A percentile compares a stretch with the other conserved stretches of the same genome.
Conservation (phyloP, 2,113 vertebrate species). For the Scophthalmus maximus region DNA sequence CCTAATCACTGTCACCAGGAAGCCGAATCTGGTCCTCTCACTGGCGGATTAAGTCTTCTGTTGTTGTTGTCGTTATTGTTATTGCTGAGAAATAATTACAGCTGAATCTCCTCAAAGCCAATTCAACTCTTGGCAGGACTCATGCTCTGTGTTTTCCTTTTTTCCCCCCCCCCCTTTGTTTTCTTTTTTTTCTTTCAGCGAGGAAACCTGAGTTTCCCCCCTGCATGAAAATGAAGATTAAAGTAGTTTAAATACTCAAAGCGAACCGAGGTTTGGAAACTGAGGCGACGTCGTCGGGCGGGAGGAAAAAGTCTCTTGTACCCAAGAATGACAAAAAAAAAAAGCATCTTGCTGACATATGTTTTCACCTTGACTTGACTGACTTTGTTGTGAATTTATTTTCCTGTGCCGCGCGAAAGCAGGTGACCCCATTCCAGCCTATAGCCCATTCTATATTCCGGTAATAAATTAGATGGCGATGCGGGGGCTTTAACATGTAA, state of each 20-base stretch:
- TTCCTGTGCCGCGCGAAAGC: conserved; percentile 71
- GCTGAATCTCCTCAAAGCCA: conserved; percentile 85
- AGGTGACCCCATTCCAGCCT: conserved; percentile 83
- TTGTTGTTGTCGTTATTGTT: conserved; percentile 85
- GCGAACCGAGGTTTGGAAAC: conserved; percentile 49
- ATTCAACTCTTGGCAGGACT: conserved; percentile 82
- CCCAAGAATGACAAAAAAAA: conserved; percentile 71
- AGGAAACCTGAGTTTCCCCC: conserved; percentile 69
- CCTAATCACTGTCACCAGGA: conserved; percentile 85
- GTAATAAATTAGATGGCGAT: conserved; percentile 86
- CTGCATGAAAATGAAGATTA: conserved; percentile 72
- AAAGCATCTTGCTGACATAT: conserved; percentile 77
- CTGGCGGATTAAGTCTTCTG: conserved; percentile 84
- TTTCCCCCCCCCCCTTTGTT: conserved; percentile 5
- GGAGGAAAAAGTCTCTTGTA: conserved; percentile 57
- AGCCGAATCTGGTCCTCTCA: conserved; percentile 81
- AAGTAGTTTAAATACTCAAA: conserved; percentile 57
- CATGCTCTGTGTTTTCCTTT: conserved; percentile 43
- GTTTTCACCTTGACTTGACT: conserved; percentile 86
- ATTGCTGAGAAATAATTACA: conserved; percentile 85
- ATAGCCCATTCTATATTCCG: conserved; percentile 81
- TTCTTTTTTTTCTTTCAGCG: conserved; percentile 26
- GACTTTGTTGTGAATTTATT: conserved; percentile 82
- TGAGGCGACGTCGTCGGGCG: neutral
- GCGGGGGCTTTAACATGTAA: conserved; percentile 87